These are phyloP conservation scores for Tetraneura akinire DNA, from an alignment of 1,140 invertebrate species.

Conservation along the genomic window DNA sequence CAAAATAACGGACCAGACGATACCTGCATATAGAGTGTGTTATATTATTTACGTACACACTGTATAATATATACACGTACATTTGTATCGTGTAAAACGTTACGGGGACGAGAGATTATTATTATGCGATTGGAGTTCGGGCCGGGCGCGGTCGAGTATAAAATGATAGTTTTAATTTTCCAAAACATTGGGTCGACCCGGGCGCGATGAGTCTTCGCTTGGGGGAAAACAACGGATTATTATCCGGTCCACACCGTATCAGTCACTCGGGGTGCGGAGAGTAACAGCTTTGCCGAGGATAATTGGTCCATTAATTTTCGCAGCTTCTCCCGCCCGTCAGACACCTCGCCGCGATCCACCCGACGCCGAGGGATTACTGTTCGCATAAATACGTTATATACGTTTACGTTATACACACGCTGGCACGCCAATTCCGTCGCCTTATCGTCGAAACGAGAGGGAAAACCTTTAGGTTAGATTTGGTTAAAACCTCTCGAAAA, in stretches of 20 bases:
- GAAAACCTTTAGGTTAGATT: neutral
- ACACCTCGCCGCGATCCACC: slow-evolving; percentile 5
- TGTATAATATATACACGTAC: too few relatives aligned
- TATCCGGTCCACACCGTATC: slow-evolving; percentile 43
- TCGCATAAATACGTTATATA: too few relatives aligned
- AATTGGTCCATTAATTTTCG: slow-evolving; percentile 50
- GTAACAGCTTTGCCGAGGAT: slow-evolving; percentile 44
- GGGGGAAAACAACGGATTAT: slow-evolving; percentile 24
- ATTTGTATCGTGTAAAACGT: too few relatives aligned
- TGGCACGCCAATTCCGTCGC: neutral
- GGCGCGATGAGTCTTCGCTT: neutral
- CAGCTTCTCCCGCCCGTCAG: neutral
- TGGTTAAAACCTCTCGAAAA: neutral
- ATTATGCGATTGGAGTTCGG: neutral
- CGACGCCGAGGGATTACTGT: slow-evolving; percentile 20
- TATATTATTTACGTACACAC: neutral
- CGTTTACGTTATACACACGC: neutral
- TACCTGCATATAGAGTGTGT: too few relatives aligned
- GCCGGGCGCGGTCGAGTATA: neutral
- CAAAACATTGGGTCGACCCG: slow-evolving; percentile 35
- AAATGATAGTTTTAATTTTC: slow-evolving; percentile 43
- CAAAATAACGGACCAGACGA: too few relatives aligned
- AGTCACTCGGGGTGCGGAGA: slow-evolving; percentile 32
- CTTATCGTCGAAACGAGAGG: neutral
- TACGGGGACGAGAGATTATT: too few relatives aligned